Evolutionary conservation across 1,140 invertebrate genomes (phyloP).

Genomic region (Acromyrmex charruanus): DNA sequence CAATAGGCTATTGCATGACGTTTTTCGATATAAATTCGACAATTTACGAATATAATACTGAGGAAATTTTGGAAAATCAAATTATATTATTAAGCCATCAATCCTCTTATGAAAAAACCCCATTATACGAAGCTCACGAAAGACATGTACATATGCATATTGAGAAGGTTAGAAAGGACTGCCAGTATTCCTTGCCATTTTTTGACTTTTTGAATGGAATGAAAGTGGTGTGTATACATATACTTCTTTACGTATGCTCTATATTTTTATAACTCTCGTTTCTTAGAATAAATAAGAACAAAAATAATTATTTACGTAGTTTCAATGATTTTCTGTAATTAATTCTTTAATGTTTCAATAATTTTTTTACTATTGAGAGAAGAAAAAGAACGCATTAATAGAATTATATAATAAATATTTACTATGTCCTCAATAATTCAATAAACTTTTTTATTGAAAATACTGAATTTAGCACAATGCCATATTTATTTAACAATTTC

Average conservation of each 20-base stretch:
- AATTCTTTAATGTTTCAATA: background rate
- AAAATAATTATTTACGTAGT: background rate
- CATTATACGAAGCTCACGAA: too few relatives aligned
- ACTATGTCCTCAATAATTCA: background rate
- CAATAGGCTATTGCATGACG: too few relatives aligned
- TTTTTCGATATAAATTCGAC: too few relatives aligned
- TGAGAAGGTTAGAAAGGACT: background rate
- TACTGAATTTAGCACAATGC: too few relatives aligned
- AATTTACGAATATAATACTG: too few relatives aligned
- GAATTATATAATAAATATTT: too few relatives aligned
- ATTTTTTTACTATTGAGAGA: background rate
- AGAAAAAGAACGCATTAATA: too few relatives aligned
- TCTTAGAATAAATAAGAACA: background rate
- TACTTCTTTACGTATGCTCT: background rate
- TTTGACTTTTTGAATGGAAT: background rate
- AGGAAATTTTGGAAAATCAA: too few relatives aligned
- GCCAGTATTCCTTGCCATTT: background rate
- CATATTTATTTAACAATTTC: background rate
- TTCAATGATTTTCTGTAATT: too few relatives aligned
- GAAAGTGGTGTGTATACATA: background rate
- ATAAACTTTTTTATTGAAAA: background rate
- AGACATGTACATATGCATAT: too few relatives aligned
- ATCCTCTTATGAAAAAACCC: too few relatives aligned
- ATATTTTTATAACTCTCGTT: background rate
- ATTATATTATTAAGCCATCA: too few relatives aligned